Percentiles rank a stretch among this genome's conserved stretches.
phyloP scores from a whole-genome alignment of 2,888 invertebrate genomes.

The Marronus borbonicus region DNA sequence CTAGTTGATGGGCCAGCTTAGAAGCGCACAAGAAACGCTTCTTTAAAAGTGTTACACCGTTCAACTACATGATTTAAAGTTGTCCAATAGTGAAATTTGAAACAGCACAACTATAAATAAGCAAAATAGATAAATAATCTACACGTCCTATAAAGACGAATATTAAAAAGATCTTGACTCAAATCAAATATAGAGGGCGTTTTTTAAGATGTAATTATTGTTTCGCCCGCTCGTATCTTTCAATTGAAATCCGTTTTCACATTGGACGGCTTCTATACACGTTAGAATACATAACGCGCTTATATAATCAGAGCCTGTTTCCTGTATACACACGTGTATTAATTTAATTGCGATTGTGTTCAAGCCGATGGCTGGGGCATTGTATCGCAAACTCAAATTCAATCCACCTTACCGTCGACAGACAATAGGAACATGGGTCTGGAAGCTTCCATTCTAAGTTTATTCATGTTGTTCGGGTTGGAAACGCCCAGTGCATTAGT shows the following conservation, averaged over 20 bases:
- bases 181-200: not conserved
- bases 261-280: not conserved
- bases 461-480: not conserved
- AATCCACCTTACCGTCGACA: not conserved
- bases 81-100: too few relatives aligned
- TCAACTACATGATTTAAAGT: too few relatives aligned
- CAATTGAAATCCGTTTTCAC: constrained; percentile 7
- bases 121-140: too few relatives aligned
- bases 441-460: not conserved
- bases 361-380: not conserved
- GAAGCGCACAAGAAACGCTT: too few relatives aligned
- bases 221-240: not conserved
- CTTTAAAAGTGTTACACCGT: too few relatives aligned
- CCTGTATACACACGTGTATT: not conserved
- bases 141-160: not conserved
- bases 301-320: not conserved
- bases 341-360: constrained; percentile 3
- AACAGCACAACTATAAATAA: too few relatives aligned
- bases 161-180: not conserved
- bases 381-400: not conserved
- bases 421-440: not conserved
- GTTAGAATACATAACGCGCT: too few relatives aligned
- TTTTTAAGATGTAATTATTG: not conserved
- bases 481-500: constrained; percentile 4
- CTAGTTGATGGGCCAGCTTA: too few relatives aligned